phyloP scores from a whole-genome alignment of 2,113 vertebrate genomes.

The Labrus mixtus region DNA sequence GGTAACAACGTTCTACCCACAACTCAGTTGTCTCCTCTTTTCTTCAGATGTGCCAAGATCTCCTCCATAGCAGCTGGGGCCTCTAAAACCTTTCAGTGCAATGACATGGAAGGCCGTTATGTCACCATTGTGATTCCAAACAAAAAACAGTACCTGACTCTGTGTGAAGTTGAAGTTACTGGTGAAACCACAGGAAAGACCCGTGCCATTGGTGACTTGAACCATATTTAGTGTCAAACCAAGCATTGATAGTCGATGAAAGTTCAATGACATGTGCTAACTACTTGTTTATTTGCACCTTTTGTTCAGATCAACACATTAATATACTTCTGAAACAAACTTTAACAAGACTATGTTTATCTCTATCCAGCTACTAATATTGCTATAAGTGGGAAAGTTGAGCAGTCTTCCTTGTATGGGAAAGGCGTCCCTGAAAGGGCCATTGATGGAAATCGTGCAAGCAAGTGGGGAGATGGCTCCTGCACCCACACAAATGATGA shows the following conservation, averaged over 20 bases:
- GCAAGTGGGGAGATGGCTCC: not conserved
- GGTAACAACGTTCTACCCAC: not conserved
- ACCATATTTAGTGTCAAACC: too few species aligned
- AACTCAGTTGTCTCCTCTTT: not conserved
- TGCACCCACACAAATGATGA: slow-evolving; percentile 12
- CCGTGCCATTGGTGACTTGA: too few species aligned
- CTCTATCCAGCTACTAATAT: not conserved
- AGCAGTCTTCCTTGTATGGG: not conserved
- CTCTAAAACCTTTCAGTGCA: not conserved
- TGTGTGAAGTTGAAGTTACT: slow-evolving; percentile 45
- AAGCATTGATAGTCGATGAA: too few species aligned
- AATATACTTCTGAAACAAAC: not conserved
- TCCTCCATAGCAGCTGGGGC: not conserved
- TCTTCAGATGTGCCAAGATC: slow-evolving; percentile 36
- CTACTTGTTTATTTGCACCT: too few species aligned
- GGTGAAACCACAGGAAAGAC: not conserved
- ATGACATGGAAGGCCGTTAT: slow-evolving; percentile 25
- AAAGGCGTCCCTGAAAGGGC: not conserved
- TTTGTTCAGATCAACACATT: too few species aligned
- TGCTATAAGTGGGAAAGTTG: not conserved
- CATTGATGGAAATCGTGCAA: not conserved
- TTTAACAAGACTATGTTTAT: not conserved
- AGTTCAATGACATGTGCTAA: too few species aligned
- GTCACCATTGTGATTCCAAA: slow-evolving; percentile 46
- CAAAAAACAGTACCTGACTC: not conserved